Base-by-base conservation (phyloP, 2,888 invertebrate genomes). In the Omphaloscelis lunosa region DNA sequence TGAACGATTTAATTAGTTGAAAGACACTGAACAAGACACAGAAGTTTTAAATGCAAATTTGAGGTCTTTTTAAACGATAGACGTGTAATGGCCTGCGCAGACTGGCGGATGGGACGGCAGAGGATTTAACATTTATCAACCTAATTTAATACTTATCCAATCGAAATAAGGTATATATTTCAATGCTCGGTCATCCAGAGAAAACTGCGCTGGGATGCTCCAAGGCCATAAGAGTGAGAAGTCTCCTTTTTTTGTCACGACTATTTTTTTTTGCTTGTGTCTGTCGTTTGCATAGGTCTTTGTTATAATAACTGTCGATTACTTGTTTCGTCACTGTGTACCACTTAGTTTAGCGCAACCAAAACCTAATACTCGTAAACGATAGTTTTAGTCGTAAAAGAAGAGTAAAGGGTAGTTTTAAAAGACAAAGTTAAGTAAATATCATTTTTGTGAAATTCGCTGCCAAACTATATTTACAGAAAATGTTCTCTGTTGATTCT, bases 311-410 rank as follows among this genome's bases (percentile, higher is more conserved):
- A 48, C 27, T 61, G n/a, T 75, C 48, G 61, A 53, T 75, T 41
- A 34, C 11, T 41, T 62, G 20, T 29, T 62, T 20, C 5, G 1
- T 45, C 29, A 23, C 27, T 34, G 17, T 34, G 45, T 53, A 51
- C 29, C 29, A 11, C 45, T 23, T 56, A 48, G 39, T 29, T n/a
- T 48, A 41, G 45, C 6, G 6, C 56, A 27, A 56, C n/a, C 12
- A 15, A 29, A 56, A 62, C n/a, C 17, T 20, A 73, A 75, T 82
- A 62, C 48, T 82, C 45, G 45, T 39, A 29, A 63, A 39, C 2
- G 2, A 27, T 34, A 23, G 23, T n/a, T 39, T 63, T 41, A 41
- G 2, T 41, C 45, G 12, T 45, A 45, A 45, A 20, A 65, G 41
- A 65, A 65, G 41, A 41, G 8, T 12, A n/a, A 17, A 51, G 29